Percentiles rank a stretch among this genome's conserved stretches.
phyloP scores from a whole-genome alignment of 1,140 invertebrate species.

The Bombus difficillimus region DNA sequence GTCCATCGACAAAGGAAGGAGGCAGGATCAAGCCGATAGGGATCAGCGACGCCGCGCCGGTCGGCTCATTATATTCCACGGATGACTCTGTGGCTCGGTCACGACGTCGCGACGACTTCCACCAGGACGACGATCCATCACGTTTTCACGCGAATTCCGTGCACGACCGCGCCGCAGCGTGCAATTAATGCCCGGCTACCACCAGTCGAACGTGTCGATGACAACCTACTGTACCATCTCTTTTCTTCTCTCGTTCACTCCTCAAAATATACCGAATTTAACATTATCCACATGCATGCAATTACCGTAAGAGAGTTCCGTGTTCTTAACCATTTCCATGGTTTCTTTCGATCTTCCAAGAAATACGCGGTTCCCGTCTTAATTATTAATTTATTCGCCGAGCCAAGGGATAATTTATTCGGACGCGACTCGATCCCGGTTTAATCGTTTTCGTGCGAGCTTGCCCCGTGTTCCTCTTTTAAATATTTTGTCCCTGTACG shows the following conservation, averaged over 20 bases:
- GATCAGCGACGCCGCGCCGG: conserved; percentile 28
- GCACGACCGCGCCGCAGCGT: conserved; percentile 47
- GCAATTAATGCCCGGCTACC: conserved; percentile 59
- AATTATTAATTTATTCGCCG: conserved; percentile 46
- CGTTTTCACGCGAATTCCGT: conserved; percentile 69
- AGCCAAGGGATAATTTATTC: conserved; percentile 41
- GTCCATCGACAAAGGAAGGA: not conserved
- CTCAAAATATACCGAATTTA: not conserved
- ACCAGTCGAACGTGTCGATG: conserved; percentile 4
- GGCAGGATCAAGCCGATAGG: conserved; percentile 29
- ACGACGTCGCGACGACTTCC: conserved; percentile 58
- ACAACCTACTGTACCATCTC: not conserved
- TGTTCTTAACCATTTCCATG: not conserved
- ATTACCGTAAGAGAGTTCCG: not conserved
- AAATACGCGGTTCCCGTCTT: not conserved
- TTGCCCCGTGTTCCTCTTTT: not conserved
- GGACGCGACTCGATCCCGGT: not conserved
- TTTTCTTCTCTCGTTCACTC: no score
- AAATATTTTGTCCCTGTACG: conserved; percentile 23
- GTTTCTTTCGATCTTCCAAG: not conserved
- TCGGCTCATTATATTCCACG: conserved; percentile 63
- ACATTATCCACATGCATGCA: not conserved
- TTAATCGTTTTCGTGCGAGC: conserved; percentile 38
- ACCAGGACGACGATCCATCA: conserved; percentile 64
- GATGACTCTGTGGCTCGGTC: conserved; percentile 44